Percentiles rank a stretch among this genome's conserved stretches.
phyloP scores from a whole-genome alignment of 2,888 invertebrate genomes.

The Ariolimax columbianus region DNA sequence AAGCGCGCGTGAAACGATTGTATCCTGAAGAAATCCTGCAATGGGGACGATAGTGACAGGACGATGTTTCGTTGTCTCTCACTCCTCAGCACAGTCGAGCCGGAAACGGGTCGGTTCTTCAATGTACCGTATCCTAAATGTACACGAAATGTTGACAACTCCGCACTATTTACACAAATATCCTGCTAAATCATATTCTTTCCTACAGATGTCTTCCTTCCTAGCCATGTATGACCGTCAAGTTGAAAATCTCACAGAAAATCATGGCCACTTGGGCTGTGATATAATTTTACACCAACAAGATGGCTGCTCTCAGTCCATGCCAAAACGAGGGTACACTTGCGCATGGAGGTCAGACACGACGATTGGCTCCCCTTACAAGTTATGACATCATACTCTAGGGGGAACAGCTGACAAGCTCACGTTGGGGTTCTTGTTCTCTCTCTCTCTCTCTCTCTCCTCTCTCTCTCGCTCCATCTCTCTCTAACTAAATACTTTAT shows the following conservation, averaged over 20 bases:
- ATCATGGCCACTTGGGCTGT: slow-evolving; percentile 24
- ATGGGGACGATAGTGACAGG: neutral
- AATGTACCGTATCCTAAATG: neutral
- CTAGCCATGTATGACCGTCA: slow-evolving; percentile 23
- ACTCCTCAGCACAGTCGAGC: slow-evolving; percentile 28
- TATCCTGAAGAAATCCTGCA: neutral
- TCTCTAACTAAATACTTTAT: too few relatives aligned
- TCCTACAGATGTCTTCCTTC: neutral
- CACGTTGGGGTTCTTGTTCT: too few relatives aligned
- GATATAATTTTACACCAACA: slow-evolving; percentile 55
- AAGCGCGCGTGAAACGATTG: neutral
- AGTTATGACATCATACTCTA: slow-evolving; percentile 60
- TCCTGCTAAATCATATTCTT: slow-evolving; percentile 25
- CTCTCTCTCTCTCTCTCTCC: too few relatives aligned
- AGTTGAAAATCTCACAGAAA: neutral
- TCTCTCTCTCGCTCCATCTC: too few relatives aligned
- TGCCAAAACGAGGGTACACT: slow-evolving; percentile 68
- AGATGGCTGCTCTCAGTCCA: slow-evolving; percentile 75
- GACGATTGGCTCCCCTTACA: slow-evolving; percentile 59
- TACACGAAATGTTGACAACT: neutral
- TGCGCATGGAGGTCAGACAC: slow-evolving; percentile 66
- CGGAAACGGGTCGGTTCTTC: slow-evolving; percentile 56
- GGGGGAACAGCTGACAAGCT: slow-evolving; percentile 56
- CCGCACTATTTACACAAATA: slow-evolving; percentile 19
- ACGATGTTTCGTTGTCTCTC: slow-evolving; percentile 25